Evolutionary conservation across 2,797 vertebrate genomes (phyloP), one percentile per base, ranked within the genome.

Genomic region (Gymnoscopelus braueri): DNA sequence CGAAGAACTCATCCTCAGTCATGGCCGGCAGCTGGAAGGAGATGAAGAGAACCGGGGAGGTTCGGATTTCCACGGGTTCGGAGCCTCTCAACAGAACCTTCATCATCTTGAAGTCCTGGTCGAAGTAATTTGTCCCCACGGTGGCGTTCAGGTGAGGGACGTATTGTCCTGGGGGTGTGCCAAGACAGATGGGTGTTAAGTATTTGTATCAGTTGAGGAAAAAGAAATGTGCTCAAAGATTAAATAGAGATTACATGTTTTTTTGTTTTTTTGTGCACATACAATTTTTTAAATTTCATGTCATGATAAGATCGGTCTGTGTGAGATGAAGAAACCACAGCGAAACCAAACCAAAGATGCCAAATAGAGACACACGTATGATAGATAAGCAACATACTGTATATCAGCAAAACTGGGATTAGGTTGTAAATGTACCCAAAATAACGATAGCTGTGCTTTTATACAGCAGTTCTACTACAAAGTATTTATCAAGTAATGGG

Each of bases 1-100:
- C 94, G 0, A 94, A 97, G 84, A 97, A 97, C 72, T 96, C 74
- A 3, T 91, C 92, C 63, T 90, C 91, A 0, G 93, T 95, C 87
- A 96, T 78, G 72, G 87, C 84, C 2, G 95, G 95, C 29, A 97
- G 71, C 13, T 93, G 89, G 60, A 97, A 96, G 75, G 95, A 79
- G 63, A 97, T 26, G 77, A 95, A 59, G 54, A 97, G 91, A 47
- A 95, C 67, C 0, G 94, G 89, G 0, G 94, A 56, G 0, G 91
- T 95, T 13, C 84, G 88, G 60, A 97, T 87, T 82, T 95, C 93
- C 26, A 94, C 89, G 0, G 95, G 94, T 0, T 69, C 49, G 5
- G 93, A 93, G 78, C 96, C 95, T 74, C 90, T 90, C 59, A 97
- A 44, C 56, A 95, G 51, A 13, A 96, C 60, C 62, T 88, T 84